A percentile compares a stretch with the other conserved stretches of the same genome.
These are phyloP conservation scores for Chrysodeixis includens DNA, from an alignment of 2,888 invertebrate species.

Conservation along the genomic window DNA sequence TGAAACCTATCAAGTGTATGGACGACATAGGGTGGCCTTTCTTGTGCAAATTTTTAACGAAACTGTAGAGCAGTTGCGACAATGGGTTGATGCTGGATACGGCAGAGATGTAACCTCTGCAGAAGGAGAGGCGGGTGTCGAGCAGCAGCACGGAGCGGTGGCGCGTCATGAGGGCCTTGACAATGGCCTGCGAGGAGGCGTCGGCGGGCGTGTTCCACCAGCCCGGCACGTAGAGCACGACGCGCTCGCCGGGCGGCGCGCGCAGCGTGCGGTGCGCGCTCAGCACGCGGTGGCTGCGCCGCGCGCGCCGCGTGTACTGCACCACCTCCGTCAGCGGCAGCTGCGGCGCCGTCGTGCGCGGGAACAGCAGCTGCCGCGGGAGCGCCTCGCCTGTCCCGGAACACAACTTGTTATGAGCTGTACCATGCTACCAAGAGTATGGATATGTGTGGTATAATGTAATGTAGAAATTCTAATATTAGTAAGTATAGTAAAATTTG, in stretches of 20 bases:
- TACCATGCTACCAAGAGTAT: too few relatives aligned
- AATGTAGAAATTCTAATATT: too few relatives aligned
- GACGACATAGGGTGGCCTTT: constrained; percentile 78
- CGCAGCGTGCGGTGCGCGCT: constrained; percentile 59
- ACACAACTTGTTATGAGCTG: background rate
- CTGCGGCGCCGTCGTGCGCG: constrained; percentile 63
- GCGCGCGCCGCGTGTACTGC: constrained; percentile 62
- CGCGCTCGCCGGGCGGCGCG: constrained; percentile 57
- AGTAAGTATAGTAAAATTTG: background rate
- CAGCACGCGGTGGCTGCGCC: constrained; percentile 62
- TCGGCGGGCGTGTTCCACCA: constrained; percentile 83
- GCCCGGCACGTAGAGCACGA: constrained; percentile 80
- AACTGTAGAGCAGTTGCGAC: constrained; percentile 68
- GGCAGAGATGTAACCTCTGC: constrained; percentile 77
- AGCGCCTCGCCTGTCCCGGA: constrained; percentile 77
- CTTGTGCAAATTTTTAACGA: constrained; percentile 67
- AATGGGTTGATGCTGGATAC: constrained; percentile 75
- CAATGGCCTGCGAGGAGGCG: constrained; percentile 73
- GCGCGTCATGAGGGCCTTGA: constrained; percentile 70
- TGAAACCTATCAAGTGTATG: constrained; percentile 90
- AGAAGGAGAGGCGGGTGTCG: constrained; percentile 76
- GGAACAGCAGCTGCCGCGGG: constrained; percentile 74
- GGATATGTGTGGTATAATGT: too few relatives aligned
- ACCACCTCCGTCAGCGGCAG: constrained; percentile 68
- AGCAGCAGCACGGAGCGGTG: constrained; percentile 72